These are phyloP conservation scores for Elegia similella DNA, from an alignment of 2,888 invertebrate genomes.

Conservation along the genomic window DNA sequence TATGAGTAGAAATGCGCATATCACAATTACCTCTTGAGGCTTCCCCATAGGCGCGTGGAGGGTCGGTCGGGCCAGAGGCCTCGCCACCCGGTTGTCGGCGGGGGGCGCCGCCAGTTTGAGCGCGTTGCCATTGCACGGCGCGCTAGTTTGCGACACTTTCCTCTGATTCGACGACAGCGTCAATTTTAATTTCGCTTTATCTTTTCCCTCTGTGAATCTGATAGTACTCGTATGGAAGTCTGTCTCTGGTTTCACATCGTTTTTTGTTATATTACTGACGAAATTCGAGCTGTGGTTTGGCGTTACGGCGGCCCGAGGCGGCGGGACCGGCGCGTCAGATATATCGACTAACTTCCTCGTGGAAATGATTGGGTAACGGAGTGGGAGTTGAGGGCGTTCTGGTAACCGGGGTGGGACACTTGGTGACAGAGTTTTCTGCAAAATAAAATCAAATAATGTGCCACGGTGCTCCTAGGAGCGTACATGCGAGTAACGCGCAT, in stretches of 20 bases:
- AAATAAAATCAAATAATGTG: conserved; percentile 74
- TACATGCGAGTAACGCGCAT: conserved; percentile 55
- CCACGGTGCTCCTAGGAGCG: conserved; percentile 67
- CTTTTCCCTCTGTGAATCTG: conserved; percentile 62
- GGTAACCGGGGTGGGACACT: conserved; percentile 71
- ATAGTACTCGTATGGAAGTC: conserved; percentile 75
- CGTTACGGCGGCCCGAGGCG: conserved; percentile 55
- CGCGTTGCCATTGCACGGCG: conserved; percentile 44
- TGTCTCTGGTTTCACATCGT: conserved; percentile 47
- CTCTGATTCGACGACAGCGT: conserved; percentile 63
- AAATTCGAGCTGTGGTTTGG: conserved; percentile 56
- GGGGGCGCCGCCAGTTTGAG: conserved; percentile 36
- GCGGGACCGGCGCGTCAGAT: conserved; percentile 68
- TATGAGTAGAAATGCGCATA: conserved; percentile 67
- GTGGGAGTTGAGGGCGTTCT: conserved; percentile 68
- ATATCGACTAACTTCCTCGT: conserved; percentile 70
- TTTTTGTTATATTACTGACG: conserved; percentile 69
- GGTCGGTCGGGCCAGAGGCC: conserved; percentile 28
- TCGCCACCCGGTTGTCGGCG: conserved; percentile 31
- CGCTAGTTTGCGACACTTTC: conserved; percentile 39
- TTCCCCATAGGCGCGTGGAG: conserved; percentile 38
- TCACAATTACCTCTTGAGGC: conserved; percentile 71
- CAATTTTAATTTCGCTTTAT: conserved; percentile 66
- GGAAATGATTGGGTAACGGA: conserved; percentile 71
- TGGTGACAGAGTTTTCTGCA: conserved; percentile 75